These are phyloP conservation scores for Diaphora mendica DNA, from an alignment of 2,888 invertebrate genomes.

Conservation along the genomic window DNA sequence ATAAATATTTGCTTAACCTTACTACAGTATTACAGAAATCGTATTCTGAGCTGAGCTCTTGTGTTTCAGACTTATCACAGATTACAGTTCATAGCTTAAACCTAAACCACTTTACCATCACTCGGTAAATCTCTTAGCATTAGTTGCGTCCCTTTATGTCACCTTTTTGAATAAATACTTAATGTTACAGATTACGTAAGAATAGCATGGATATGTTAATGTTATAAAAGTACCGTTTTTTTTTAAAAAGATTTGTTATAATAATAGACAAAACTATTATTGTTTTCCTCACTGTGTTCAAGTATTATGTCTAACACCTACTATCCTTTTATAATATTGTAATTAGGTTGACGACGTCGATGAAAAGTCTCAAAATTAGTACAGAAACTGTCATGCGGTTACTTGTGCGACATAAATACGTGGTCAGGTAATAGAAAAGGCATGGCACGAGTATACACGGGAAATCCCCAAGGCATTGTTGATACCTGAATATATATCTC, in stretches of 20 bases:
- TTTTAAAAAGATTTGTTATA: neutral
- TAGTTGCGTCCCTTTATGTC: neutral
- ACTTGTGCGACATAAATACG: neutral
- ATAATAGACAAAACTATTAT: neutral
- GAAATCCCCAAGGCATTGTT: neutral
- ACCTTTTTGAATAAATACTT: constrained; percentile 2
- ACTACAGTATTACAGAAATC: neutral
- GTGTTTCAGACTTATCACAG: neutral
- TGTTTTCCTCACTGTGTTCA: neutral
- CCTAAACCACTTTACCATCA: constrained; percentile 3
- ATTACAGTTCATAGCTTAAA: neutral
- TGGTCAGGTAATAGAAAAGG: neutral
- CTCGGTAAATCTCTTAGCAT: constrained; percentile 3
- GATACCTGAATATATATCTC: neutral
- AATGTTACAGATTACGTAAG: neutral
- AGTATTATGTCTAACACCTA: neutral
- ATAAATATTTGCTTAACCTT: neutral
- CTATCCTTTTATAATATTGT: neutral
- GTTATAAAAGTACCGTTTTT: neutral
- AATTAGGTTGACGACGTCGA: neutral
- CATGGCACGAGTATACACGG: neutral
- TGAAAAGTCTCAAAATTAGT: neutral
- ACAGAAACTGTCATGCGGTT: neutral
- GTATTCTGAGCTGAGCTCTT: neutral
- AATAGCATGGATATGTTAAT: neutral